Evolutionary conservation across 2,888 invertebrate species (phyloP).

Genomic region (Drosophila buzzatii): DNA sequence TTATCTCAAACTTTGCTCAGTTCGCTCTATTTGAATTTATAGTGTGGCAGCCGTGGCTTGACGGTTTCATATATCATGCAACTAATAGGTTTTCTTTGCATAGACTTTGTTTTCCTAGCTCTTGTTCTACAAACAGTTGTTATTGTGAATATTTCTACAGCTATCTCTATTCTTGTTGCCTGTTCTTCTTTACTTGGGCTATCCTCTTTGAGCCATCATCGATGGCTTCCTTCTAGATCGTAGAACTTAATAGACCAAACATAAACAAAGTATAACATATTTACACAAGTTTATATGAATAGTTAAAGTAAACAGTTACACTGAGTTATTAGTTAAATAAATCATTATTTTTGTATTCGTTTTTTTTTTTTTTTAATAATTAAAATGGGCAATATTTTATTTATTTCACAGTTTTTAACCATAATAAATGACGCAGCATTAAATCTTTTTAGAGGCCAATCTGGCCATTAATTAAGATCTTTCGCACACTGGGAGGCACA

Average conservation of each 20-base stretch:
- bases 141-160: neutral
- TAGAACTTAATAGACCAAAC: constrained; percentile 19
- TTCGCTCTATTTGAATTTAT: constrained; percentile 62
- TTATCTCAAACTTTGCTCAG: constrained; percentile 68
- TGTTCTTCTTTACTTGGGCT: constrained; percentile 44
- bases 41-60: constrained; percentile 51
- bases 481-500: constrained; percentile 16
- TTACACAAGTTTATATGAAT: too few relatives aligned
- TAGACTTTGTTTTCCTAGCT: constrained; percentile 33
- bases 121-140: neutral
- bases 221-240: constrained; percentile 2
- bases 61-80: constrained; percentile 63
- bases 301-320: too few relatives aligned
- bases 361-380: neutral
- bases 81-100: constrained; percentile 74
- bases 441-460: constrained; percentile 6
- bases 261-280: too few relatives aligned
- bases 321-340: too few relatives aligned
- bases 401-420: neutral
- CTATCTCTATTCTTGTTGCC: constrained; percentile 5
- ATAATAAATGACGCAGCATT: neutral
- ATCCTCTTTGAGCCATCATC: neutral
- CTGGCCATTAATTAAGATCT: constrained; percentile 46
- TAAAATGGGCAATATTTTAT: neutral
- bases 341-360: neutral